Evolutionary conservation across 2,888 invertebrate genomes (phyloP), one percentile per base, ranked within the genome.

Genomic region (Philonicus albiceps): DNA sequence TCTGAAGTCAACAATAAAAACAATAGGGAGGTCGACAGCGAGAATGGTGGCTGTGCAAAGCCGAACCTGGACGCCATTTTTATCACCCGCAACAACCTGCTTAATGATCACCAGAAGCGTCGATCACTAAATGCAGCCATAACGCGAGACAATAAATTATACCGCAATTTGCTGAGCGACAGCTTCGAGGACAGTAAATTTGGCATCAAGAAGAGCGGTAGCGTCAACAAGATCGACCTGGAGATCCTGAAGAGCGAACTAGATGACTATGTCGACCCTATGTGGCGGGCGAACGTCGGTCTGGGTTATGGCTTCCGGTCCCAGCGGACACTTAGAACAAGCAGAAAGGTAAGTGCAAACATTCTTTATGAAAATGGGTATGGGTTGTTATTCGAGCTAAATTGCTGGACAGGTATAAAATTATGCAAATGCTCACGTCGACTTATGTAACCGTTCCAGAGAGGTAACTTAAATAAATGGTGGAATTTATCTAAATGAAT

Each of bases 151-250:
- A 87, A 83, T 74, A 87, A 87, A 55, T 88, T 87, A 83, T 88
- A 88, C 78, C 86, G 88, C 43, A 87, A 88, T 80, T 34, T 88
- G 37, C 74, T 87, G 55, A 87, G 88, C 81, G 87, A 87, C 55
- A 88, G 88, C 22, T 88, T 87, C 75, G 88, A 88, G 49, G 88
- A 88, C 40, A 88, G 88, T 72, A 88, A 88, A 85, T 87, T 87
- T 72, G 88, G 88, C 13, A 88, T 88, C 37, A 88, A 88, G 34
- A 88, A 88, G 74, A 88, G 88, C 64, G 88, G 88, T 64, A 88
- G 88, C 43, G 88, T 88, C 73, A 88, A 88, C 85, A 88, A 88
- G 86, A 88, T 88, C 72, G 88, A 88, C 87, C 86, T 88, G 40
- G 88, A 88, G 81, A 86, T 88, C 76, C 86, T 88, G 72, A 88